These are phyloP conservation scores for Phytoseiulus persimilis DNA, from an alignment of 2,888 invertebrate species.

Conservation along the genomic window DNA sequence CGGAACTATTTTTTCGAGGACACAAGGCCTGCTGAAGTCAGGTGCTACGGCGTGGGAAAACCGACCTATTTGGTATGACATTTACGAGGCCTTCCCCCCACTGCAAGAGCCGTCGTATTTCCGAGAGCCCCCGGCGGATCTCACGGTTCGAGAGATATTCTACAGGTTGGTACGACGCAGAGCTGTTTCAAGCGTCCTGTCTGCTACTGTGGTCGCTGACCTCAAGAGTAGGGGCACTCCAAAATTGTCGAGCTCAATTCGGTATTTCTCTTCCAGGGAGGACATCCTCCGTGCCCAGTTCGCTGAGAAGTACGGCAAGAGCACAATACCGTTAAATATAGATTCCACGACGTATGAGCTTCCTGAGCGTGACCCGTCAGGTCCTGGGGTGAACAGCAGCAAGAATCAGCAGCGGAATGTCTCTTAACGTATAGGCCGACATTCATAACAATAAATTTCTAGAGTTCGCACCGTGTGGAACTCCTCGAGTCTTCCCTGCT, in stretches of 20 bases:
- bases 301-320: neutral
- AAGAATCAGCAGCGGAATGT: neutral
- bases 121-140: conserved; percentile 41
- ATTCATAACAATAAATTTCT: too few species aligned
- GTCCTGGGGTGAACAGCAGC: neutral
- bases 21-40: conserved; percentile 66
- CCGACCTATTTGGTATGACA: conserved; percentile 82
- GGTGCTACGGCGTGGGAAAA: conserved; percentile 72
- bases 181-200: too few species aligned
- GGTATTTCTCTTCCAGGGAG: neutral
- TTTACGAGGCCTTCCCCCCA: conserved; percentile 85
- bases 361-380: neutral
- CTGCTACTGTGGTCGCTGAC: too few species aligned
- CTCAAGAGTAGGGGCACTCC: too few species aligned
- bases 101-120: conserved; percentile 60
- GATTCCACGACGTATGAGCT: neutral
- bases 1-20: conserved; percentile 50
- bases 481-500: too few species aligned
- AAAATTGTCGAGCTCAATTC: too few species aligned
- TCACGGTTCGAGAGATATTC: conserved; percentile 43
- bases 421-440: neutral
- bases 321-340: neutral
- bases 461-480: too few species aligned
- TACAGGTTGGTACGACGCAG: too few species aligned
- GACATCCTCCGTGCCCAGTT: conserved; percentile 31